phyloP scores from a whole-genome alignment of 2,797 vertebrate genomes.

The Danio aesculapii region DNA sequence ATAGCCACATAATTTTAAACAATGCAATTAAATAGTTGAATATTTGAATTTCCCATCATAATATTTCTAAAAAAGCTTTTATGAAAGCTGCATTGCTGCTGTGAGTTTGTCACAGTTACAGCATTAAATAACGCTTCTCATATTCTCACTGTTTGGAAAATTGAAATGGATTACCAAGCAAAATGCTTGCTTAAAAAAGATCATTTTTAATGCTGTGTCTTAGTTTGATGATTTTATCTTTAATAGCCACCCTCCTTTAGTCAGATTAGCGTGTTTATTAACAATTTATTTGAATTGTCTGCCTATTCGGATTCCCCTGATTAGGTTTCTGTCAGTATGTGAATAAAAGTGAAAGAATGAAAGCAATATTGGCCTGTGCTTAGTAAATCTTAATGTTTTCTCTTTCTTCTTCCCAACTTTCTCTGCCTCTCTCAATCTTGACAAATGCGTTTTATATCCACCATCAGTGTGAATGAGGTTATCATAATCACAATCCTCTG shows the following conservation, averaged over 20 bases:
- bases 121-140: background rate
- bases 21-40: too few species aligned
- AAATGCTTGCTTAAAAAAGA: conserved; percentile 70
- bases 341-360: conserved; percentile 63
- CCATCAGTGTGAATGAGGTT: conserved; percentile 59
- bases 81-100: background rate
- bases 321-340: conserved; percentile 67
- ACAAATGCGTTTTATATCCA: conserved; percentile 69
- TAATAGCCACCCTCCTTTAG: conserved; percentile 34
- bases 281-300: conserved; percentile 65
- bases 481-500: conserved; percentile 58
- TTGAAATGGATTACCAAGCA: conserved; percentile 70
- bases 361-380: conserved; percentile 61
- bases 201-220: conserved; percentile 64
- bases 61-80: background rate
- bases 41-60: background rate
- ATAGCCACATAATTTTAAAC: background rate
- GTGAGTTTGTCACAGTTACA: background rate
- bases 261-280: conserved; percentile 60
- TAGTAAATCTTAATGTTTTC: conserved; percentile 58
- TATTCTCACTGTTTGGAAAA: conserved; percentile 64
- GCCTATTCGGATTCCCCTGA: conserved; percentile 76
- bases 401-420: conserved; percentile 25
- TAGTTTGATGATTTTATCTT: conserved; percentile 71
- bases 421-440: conserved; percentile 59